phyloP scores from a whole-genome alignment of 2,113 vertebrate species.

The Sakesphorus luctuosus region DNA sequence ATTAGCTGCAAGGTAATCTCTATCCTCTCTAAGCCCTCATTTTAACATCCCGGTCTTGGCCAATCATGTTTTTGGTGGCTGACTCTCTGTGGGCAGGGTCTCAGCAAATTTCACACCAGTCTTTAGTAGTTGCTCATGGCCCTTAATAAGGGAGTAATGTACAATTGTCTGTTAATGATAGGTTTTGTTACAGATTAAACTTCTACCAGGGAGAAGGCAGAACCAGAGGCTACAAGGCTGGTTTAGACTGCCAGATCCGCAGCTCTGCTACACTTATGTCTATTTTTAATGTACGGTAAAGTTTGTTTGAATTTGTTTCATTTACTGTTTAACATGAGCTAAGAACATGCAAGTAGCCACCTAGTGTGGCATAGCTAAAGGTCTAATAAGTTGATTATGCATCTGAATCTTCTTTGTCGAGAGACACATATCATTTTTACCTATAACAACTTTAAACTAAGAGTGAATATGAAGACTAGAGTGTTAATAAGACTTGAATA shows the following conservation, averaged over 20 bases:
- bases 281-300: not conserved
- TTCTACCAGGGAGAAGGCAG: not conserved
- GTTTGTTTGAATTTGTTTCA: not conserved
- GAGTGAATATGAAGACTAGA: not conserved
- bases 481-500: not conserved
- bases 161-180: not conserved
- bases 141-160: not conserved
- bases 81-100: not conserved
- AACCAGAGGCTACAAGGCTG: not conserved
- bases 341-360: not conserved
- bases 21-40: not conserved
- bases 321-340: not conserved
- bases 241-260: not conserved
- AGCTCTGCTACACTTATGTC: not conserved
- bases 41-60: not conserved
- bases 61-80: not conserved
- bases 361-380: not conserved
- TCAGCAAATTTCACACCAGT: not conserved
- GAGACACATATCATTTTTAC: rapidly evolving
- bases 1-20: not conserved
- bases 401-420: not conserved
- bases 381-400: not conserved
- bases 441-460: not conserved
- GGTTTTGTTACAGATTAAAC: not conserved
- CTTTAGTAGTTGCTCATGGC: not conserved